Conservation (phyloP, 2,797 vertebrate species). For the Rhadinocentrus ornatus region DNA sequence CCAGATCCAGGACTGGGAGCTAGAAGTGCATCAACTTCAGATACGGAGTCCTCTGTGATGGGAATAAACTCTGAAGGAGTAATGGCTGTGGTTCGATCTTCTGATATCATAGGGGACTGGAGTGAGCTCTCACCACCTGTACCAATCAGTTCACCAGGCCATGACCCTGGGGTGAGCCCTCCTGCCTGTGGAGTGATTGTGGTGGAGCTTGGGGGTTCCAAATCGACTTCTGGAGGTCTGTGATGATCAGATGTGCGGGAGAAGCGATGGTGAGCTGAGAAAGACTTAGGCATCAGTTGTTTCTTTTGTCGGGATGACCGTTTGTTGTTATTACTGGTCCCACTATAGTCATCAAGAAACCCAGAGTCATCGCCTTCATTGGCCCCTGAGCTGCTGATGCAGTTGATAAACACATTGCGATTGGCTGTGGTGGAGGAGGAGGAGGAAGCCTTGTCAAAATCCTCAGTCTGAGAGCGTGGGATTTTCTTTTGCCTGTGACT, state of each 20-base stretch:
- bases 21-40: constrained; percentile 89
- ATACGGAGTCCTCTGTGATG: constrained; percentile 93
- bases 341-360: constrained; percentile 89
- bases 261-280: constrained; percentile 93
- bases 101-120: constrained; percentile 91
- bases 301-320: constrained; percentile 87
- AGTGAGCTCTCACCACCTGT: constrained; percentile 87
- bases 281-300: constrained; percentile 93
- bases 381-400: constrained; percentile 92
- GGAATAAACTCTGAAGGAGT: constrained; percentile 94
- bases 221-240: constrained; percentile 75
- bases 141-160: constrained; percentile 82
- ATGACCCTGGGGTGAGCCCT: constrained; percentile 81
- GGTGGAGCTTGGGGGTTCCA: constrained; percentile 73
- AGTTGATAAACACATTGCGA: constrained; percentile 96
- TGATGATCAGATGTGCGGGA: constrained; percentile 85
- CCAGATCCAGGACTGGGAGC: constrained; percentile 79
- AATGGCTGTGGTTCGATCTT: constrained; percentile 92
- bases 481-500: constrained; percentile 92
- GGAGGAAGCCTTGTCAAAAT: constrained; percentile 88
- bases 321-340: constrained; percentile 73
- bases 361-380: constrained; percentile 96
- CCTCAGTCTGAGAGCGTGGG: constrained; percentile 92
- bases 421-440: constrained; percentile 81
- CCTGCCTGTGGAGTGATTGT: constrained; percentile 49